Conservation (phyloP, 2,797 vertebrate species). For the Thalassophryne amazonica region DNA sequence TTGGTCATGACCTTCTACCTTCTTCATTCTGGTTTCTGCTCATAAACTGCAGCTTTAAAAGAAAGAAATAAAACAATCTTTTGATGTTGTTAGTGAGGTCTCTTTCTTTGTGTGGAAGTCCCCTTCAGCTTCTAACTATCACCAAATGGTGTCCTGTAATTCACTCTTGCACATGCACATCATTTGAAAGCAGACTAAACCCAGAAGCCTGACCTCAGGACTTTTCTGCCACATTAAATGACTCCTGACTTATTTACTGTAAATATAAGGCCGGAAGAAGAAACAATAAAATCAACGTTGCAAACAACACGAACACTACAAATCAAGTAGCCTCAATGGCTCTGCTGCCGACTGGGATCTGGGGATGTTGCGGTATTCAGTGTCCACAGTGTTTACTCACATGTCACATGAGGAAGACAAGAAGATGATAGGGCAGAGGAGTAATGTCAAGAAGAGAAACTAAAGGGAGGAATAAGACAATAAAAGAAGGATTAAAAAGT, state of each 20-base stretch:
- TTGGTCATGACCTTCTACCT: conserved; percentile 46
- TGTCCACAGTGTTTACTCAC: conserved; percentile 73
- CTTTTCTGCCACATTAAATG: conserved; percentile 58
- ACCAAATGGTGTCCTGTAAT: conserved; percentile 71
- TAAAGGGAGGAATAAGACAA: conserved; percentile 35
- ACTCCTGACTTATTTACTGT: conserved; percentile 27
- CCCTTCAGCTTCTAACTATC: conserved; percentile 63
- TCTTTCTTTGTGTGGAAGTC: conserved; percentile 60
- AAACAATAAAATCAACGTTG: conserved; percentile 46
- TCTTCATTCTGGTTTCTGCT: conserved; percentile 31
- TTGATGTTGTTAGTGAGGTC: conserved; percentile 61
- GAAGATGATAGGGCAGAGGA: conserved; percentile 26
- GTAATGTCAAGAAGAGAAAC: conserved; percentile 26
- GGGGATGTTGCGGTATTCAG: conserved; percentile 49
- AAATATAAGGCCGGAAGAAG: conserved; percentile 46
- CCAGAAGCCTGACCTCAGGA: conserved; percentile 60
- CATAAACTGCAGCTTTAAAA: conserved; percentile 48
- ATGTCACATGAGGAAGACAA: conserved; percentile 57
- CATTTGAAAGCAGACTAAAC: conserved; percentile 67
- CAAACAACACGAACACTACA: conserved; percentile 13
- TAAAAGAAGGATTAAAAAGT: conserved; percentile 15
- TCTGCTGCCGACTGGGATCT: conserved; percentile 25
- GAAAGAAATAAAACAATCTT: conserved; percentile 50
- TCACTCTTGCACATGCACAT: conserved; percentile 54
- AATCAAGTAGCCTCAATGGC: conserved; percentile 31